These are phyloP conservation scores for Limnephilus marmoratus DNA, from an alignment of 2,888 invertebrate genomes.

Conservation along the genomic window DNA sequence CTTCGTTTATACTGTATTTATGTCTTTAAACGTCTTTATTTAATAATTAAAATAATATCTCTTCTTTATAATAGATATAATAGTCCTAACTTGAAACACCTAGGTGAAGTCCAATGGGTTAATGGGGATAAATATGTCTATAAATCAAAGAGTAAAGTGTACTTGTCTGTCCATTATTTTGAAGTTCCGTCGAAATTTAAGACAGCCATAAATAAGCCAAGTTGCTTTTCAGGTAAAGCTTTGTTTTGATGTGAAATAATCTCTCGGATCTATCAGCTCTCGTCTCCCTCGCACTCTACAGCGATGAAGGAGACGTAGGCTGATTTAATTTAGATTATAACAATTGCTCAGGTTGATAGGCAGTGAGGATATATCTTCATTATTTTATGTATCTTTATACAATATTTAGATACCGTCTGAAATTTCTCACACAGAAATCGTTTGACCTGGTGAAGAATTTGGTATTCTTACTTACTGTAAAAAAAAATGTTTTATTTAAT, in stretches of 20 bases:
- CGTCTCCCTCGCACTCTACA: background rate
- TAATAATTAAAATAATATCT: constrained; percentile 20
- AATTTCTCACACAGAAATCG: background rate
- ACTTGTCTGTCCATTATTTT: constrained; percentile 35
- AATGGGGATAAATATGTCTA: constrained; percentile 20
- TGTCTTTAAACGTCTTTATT: constrained; percentile 28
- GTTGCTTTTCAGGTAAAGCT: constrained; percentile 26
- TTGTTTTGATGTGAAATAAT: constrained; percentile 28
- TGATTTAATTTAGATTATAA: constrained; percentile 34
- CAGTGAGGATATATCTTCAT: background rate
- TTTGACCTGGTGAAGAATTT: constrained; percentile 2
- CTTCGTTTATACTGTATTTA: background rate
- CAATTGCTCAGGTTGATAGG: background rate
- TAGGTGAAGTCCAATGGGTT: background rate
- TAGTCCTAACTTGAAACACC: constrained; percentile 33
- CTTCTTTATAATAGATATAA: constrained; percentile 37
- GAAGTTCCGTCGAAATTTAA: constrained; percentile 36
- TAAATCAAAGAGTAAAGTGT: constrained; percentile 17
- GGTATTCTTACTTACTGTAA: background rate
- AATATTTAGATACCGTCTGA: background rate
- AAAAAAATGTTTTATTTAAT: background rate
- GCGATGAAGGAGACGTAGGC: background rate
- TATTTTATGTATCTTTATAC: background rate
- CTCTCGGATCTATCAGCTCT: constrained; percentile 9
- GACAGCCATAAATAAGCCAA: constrained; percentile 17